Evolutionary conservation across 1,140 invertebrate genomes (phyloP).

Genomic region (Carposina sasakii): DNA sequence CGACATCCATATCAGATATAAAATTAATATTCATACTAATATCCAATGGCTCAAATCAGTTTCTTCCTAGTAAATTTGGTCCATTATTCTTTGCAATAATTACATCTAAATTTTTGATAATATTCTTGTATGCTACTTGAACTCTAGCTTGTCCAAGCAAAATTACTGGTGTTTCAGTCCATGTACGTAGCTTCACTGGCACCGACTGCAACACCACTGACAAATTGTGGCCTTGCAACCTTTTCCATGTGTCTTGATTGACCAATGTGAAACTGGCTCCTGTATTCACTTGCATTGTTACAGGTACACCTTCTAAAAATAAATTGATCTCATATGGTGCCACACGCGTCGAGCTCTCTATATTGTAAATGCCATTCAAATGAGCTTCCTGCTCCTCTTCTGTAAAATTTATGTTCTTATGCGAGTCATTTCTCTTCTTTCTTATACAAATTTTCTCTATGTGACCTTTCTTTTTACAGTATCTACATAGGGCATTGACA

Average conservation of each 20-base stretch:
- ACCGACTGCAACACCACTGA: background rate
- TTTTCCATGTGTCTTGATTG: slow-evolving; percentile 10
- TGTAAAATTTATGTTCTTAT: slow-evolving; percentile 13
- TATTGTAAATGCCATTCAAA: slow-evolving; percentile 22
- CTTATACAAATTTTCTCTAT: slow-evolving; percentile 25
- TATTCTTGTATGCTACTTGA: slow-evolving; percentile 19
- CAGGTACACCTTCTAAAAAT: slow-evolving; percentile 8
- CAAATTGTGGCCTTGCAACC: slow-evolving; percentile 7
- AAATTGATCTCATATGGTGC: slow-evolving; percentile 14
- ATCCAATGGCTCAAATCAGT: slow-evolving; percentile 20
- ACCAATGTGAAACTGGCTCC: slow-evolving; percentile 20
- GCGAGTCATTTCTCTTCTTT: slow-evolving; percentile 18
- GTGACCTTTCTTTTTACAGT: slow-evolving; percentile 24
- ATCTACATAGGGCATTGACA: slow-evolving; percentile 19
- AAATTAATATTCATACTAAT: slow-evolving; percentile 26
- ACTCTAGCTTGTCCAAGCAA: slow-evolving; percentile 15
- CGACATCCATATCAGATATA: slow-evolving; percentile 5
- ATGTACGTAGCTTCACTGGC: slow-evolving; percentile 10
- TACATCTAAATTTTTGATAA: slow-evolving; percentile 10
- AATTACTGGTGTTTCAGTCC: slow-evolving; percentile 10
- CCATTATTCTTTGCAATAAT: slow-evolving; percentile 23
- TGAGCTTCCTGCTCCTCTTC: slow-evolving; percentile 6
- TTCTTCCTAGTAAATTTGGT: slow-evolving; percentile 22
- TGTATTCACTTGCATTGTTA: slow-evolving; percentile 23
- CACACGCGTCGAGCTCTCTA: slow-evolving; percentile 8